Evolutionary conservation across 2,888 invertebrate genomes (phyloP).

Genomic region (Chydorus sphaericus): DNA sequence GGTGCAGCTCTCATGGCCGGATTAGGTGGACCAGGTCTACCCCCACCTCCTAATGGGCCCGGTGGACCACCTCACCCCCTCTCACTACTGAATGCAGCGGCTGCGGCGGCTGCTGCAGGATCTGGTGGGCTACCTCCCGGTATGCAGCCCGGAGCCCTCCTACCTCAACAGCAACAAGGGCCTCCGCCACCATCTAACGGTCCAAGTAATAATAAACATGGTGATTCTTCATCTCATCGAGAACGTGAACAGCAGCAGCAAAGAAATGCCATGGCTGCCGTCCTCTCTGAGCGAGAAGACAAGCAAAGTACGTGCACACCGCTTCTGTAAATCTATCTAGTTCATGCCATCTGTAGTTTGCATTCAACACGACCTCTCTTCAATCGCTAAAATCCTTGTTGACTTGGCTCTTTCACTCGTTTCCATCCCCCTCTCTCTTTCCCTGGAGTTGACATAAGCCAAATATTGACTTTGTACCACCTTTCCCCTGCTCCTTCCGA

Average conservation of each 20-base stretch:
- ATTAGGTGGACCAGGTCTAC: slow-evolving; percentile 10
- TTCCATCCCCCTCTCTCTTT: background rate
- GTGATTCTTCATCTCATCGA: background rate
- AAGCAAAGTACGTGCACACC: slow-evolving; percentile 4
- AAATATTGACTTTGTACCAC: background rate
- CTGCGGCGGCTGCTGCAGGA: slow-evolving; percentile 30
- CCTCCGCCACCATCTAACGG: background rate
- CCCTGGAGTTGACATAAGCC: background rate
- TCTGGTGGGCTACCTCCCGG: slow-evolving; percentile 3
- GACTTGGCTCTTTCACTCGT: too few relatives aligned
- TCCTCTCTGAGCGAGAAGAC: slow-evolving; percentile 5
- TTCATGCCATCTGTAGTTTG: too few relatives aligned
- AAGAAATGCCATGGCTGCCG: background rate
- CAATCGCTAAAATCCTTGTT: too few relatives aligned
- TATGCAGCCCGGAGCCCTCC: background rate
- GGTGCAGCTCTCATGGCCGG: slow-evolving; percentile 26
- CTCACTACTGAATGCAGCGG: slow-evolving; percentile 33
- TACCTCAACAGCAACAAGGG: background rate
- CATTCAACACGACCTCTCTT: too few relatives aligned
- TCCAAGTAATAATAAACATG: slow-evolving; percentile 5
- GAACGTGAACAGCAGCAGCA: slow-evolving; percentile 13
- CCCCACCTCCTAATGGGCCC: slow-evolving; percentile 26
- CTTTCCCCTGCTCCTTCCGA: background rate
- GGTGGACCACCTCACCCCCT: slow-evolving; percentile 27
- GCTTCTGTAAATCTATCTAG: background rate